Evolutionary conservation across 2,797 vertebrate species (phyloP).

Genomic region (Darevskia nairensis): DNA sequence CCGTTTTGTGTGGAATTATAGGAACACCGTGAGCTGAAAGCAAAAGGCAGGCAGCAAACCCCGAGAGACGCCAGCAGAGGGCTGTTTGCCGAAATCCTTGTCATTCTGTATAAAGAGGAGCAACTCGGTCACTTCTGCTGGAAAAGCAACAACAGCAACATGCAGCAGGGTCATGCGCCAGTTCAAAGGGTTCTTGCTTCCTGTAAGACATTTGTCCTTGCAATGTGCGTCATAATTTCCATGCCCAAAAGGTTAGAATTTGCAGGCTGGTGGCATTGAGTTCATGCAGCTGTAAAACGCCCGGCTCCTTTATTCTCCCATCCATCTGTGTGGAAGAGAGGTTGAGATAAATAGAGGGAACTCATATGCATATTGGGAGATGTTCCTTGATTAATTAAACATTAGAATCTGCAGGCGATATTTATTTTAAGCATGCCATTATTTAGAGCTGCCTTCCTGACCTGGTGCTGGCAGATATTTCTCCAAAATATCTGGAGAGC

Average conservation of each 20-base stretch:
- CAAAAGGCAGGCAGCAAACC: background rate
- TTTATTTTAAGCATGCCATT: background rate
- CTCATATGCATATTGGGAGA: background rate
- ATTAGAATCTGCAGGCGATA: background rate
- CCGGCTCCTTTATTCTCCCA: background rate
- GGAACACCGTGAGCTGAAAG: constrained; percentile 7
- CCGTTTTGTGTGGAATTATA: constrained; percentile 21
- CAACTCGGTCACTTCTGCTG: constrained; percentile 42
- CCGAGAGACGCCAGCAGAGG: background rate
- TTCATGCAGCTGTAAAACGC: background rate
- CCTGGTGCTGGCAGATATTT: no score
- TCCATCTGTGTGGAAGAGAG: no score
- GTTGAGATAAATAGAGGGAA: background rate
- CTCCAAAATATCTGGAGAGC: no score
- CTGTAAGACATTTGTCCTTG: background rate
- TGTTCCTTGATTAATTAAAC: background rate
- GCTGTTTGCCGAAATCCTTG: background rate
- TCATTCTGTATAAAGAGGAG: constrained; percentile 41
- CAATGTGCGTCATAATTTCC: background rate
- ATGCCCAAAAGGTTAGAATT: background rate
- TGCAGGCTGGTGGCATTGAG: background rate
- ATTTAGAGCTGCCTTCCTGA: background rate
- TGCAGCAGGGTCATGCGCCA: constrained; percentile 46
- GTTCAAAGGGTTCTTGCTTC: constrained; percentile 32
- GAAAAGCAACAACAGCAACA: constrained; percentile 9